Percentiles rank a stretch among this genome's conserved stretches.
phyloP scores from a whole-genome alignment of 2,888 invertebrate genomes.

The Nymphalis urticae region DNA sequence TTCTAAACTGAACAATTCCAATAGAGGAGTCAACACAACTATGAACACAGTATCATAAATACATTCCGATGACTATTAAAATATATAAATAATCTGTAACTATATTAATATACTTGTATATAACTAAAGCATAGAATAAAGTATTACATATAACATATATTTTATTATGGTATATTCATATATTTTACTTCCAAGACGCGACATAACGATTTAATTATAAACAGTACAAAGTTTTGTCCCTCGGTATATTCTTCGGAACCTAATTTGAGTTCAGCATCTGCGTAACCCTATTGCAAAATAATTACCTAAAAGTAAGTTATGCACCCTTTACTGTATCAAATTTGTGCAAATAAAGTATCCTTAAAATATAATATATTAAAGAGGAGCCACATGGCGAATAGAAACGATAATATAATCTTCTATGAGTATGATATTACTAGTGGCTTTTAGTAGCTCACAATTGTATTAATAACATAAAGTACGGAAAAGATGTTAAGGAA shows the following conservation, averaged over 20 bases:
- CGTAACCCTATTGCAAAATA: slow-evolving; percentile 76
- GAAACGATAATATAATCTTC: slow-evolving; percentile 62
- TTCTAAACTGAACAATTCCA: neutral
- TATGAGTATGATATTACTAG: slow-evolving; percentile 58
- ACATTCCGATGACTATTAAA: too few relatives aligned
- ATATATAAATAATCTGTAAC: too few relatives aligned
- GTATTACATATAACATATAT: slow-evolving; percentile 23
- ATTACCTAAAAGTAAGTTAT: slow-evolving; percentile 78
- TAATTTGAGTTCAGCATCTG: slow-evolving; percentile 72
- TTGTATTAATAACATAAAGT: neutral
- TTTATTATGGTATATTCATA: slow-evolving; percentile 25
- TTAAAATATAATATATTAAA: slow-evolving; percentile 65
- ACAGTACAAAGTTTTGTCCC: slow-evolving; percentile 60
- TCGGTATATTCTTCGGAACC: slow-evolving; percentile 62
- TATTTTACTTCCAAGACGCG: slow-evolving; percentile 53
- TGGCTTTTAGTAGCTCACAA: slow-evolving; percentile 40
- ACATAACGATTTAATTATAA: slow-evolving; percentile 60
- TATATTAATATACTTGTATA: neutral
- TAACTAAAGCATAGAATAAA: neutral
- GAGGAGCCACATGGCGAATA: slow-evolving; percentile 71
- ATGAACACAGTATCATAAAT: too few relatives aligned
- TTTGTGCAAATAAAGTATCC: slow-evolving; percentile 71
- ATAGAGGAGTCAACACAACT: too few relatives aligned
- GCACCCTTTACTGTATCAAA: slow-evolving; percentile 79
- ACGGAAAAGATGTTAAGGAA: neutral